A percentile compares a stretch with the other conserved stretches of the same genome.
Evolutionary conservation across 1,140 invertebrate genomes (phyloP).

Genomic region (Stegodyphus dumicola): DNA sequence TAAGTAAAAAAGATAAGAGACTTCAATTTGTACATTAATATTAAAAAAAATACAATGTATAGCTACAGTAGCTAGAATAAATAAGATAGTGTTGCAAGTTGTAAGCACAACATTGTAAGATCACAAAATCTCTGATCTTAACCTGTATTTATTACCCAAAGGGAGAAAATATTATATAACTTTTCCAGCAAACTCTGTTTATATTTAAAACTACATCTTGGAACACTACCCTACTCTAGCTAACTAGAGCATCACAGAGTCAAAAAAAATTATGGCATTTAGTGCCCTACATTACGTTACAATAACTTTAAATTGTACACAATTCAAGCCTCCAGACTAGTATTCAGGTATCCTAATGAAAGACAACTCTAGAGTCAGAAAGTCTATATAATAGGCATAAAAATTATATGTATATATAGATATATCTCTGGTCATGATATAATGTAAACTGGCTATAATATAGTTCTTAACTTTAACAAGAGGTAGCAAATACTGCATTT

Average conservation of each 20-base stretch:
- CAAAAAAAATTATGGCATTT: constrained; percentile 41
- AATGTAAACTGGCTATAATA: constrained; percentile 62
- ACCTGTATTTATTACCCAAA: constrained; percentile 1
- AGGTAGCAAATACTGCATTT: constrained; percentile 61
- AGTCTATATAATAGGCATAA: constrained; percentile 61
- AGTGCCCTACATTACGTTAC: constrained; percentile 24
- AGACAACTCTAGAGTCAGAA: constrained; percentile 52
- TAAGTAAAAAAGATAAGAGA: constrained; percentile 59
- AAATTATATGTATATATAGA: constrained; percentile 60
- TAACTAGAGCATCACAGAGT: constrained; percentile 56
- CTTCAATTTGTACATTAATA: constrained; percentile 59
- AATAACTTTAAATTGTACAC: constrained; percentile 47
- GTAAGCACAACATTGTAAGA: constrained; percentile 28
- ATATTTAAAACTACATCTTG: constrained; percentile 48
- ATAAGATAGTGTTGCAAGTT: constrained; percentile 61
- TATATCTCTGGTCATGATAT: constrained; percentile 59
- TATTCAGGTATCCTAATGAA: constrained; percentile 59
- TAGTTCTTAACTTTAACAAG: constrained; percentile 60
- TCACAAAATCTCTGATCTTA: constrained; percentile 29
- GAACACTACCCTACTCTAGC: constrained; percentile 61
- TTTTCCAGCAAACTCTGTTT: background rate
- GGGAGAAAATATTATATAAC: constrained; percentile 17
- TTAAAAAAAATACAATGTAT: constrained; percentile 53
- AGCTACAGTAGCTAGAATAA: constrained; percentile 59
- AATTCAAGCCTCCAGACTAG: constrained; percentile 54